Evolutionary conservation across 2,113 vertebrate genomes (phyloP), one percentile per base, ranked within the genome.

Genomic region (Corydoras sp.): DNA sequence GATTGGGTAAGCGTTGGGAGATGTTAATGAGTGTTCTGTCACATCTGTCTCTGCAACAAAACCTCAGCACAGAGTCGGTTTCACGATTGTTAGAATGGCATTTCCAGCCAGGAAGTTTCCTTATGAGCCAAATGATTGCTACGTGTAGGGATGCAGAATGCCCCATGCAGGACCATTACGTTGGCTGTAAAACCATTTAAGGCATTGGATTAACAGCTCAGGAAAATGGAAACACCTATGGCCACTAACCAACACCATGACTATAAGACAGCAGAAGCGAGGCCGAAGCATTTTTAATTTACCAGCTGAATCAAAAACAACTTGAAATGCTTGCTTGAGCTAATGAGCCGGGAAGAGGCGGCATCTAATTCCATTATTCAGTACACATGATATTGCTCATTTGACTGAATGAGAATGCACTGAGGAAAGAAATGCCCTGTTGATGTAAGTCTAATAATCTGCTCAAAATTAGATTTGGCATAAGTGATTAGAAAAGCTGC

Each of bases 21-120:
- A 72, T 72, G 56, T 69, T 79, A 75, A 79, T 73, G 73, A 69
- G 58, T 10, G 32, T 55, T 69, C 65, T 56, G 65, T 54, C 54
- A 65, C 53, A 18, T 49, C 65, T 71, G 18, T 10, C 64, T n/a
- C 18, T 30, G 32, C 62, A 67, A 58, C 65, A 14, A 68, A 66
- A 58, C 51, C 29, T 56, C 55, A 58, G 75, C 59, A 54, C n/a
- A 35, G 48, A 62, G 59, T 11, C 11, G 53, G 69, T 32, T 43
- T 61, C 13, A 62, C 48, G 64, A 64, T 63, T 12, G 24, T 70
- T 24, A 50, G 68, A 56, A 67, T 35, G 43, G 59, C 56, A 48
- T 63, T 71, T 71, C 18, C 35, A 73, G 67, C 71, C 12, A 11
- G 62, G 12, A 43, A 31, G 60, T 24, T 74, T 12, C 5, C 48